Conservation (phyloP, 2,888 invertebrate genomes). For the Sinodicranocentrus sp. region DNA sequence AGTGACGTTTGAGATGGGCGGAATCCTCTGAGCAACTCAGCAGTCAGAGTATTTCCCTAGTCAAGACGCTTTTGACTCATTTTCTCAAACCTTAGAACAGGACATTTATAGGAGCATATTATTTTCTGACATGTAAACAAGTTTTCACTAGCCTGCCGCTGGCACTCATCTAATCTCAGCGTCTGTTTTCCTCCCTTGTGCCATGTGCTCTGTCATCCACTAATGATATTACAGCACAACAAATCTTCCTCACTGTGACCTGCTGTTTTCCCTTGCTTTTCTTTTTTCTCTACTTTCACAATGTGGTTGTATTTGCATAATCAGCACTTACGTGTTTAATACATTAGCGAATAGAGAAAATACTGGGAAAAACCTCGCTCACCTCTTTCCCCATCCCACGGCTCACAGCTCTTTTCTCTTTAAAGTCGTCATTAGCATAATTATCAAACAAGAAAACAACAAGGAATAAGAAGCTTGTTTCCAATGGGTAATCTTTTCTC, state of each 20-base stretch:
- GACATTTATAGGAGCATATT: neutral
- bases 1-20: no score
- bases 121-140: conserved; percentile 39
- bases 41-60: no score
- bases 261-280: no score
- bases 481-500: conserved; percentile 3
- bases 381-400: neutral
- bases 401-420: neutral
- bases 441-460: conserved; percentile 32
- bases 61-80: no score
- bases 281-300: neutral
- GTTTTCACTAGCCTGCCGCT: conserved; percentile 10
- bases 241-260: conserved; percentile 13
- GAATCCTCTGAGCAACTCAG: no score
- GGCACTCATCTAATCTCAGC: conserved; percentile 20
- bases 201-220: conserved; percentile 27
- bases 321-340: conserved; percentile 7
- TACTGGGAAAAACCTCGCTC: neutral
- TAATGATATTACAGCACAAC: conserved; percentile 27
- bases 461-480: neutral
- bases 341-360: neutral
- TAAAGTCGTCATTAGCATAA: conserved; percentile 55
- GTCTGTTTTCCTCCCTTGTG: neutral
- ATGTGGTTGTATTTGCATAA: conserved; percentile 41
- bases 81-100: neutral